These are phyloP conservation scores for Hydrozoanthus tunicans DNA, from an alignment of 64 coral and sea anemone genomes.

Conservation along the genomic window DNA sequence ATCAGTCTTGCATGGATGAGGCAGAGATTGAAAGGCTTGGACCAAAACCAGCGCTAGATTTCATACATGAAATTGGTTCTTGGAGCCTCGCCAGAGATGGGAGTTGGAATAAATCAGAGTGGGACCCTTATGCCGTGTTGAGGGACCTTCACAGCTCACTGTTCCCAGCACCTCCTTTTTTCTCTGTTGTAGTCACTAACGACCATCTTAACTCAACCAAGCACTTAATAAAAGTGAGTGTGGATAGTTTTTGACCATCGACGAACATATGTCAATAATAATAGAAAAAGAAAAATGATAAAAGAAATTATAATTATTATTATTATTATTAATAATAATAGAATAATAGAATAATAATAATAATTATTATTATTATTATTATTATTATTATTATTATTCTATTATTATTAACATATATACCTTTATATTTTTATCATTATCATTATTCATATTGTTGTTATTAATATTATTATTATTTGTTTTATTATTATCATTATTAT, in stretches of 20 bases:
- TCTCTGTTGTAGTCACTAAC: slow-evolving; percentile 97
- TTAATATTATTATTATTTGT: too few species aligned
- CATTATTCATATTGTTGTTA: too few species aligned
- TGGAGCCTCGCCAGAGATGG: slow-evolving; percentile 82
- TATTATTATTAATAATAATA: too few species aligned
- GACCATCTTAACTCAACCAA: slow-evolving; percentile 98
- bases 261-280: too few species aligned
- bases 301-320: too few species aligned
- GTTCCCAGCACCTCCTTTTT: slow-evolving; percentile 92
- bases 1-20: slow-evolving; percentile 78
- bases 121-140: slow-evolving; percentile 79
- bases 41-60: slow-evolving; percentile 71
- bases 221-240: slow-evolving; percentile 92
- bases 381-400: too few species aligned
- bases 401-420: too few species aligned
- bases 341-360: too few species aligned
- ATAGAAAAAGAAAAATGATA: too few species aligned
- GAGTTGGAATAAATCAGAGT: slow-evolving; percentile 76
- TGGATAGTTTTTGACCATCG: background rate
- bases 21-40: slow-evolving; percentile 81
- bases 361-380: too few species aligned
- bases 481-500: too few species aligned
- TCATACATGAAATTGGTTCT: slow-evolving; percentile 82
- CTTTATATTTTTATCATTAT: too few species aligned
- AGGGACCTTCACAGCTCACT: slow-evolving; percentile 79